A percentile compares a stretch with the other conserved stretches of the same genome.
These are phyloP conservation scores for Drosophila affinis DNA, from an alignment of 2,888 invertebrate genomes.

Conservation along the genomic window DNA sequence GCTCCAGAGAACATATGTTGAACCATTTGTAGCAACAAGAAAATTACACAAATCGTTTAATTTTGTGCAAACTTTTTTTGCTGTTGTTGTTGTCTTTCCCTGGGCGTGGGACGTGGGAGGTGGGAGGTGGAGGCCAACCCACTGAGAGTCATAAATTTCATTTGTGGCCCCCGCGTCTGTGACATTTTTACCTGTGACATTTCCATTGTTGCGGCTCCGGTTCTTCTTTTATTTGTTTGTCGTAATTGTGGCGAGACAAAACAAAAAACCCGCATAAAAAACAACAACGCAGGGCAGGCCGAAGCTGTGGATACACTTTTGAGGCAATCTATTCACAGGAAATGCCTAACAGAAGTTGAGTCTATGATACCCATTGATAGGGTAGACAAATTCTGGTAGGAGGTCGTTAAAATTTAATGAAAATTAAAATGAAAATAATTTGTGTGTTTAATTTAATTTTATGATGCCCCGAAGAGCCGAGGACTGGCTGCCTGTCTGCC, in stretches of 20 bases:
- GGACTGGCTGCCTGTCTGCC: no score
- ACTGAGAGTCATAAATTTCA: slow-evolving; percentile 65
- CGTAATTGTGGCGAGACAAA: slow-evolving; percentile 71
- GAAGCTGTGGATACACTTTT: not conserved
- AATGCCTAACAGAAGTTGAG: no score
- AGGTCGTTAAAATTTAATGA: slow-evolving; percentile 74
- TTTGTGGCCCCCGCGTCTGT: slow-evolving; percentile 43
- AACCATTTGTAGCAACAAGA: slow-evolving; percentile 75
- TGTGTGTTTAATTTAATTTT: slow-evolving; percentile 78
- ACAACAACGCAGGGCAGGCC: not conserved
- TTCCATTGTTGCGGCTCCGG: slow-evolving; percentile 62
- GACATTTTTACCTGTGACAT: slow-evolving; percentile 78
- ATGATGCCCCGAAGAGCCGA: slow-evolving; percentile 68
- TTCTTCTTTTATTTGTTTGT: slow-evolving; percentile 63
- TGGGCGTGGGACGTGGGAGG: not conserved
- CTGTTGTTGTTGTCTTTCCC: slow-evolving; percentile 14
- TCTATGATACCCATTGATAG: no score
- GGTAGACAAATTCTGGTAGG: no score
- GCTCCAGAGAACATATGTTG: slow-evolving; percentile 71
- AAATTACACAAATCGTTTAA: slow-evolving; percentile 80
- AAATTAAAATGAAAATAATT: slow-evolving; percentile 81
- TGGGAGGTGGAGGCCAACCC: slow-evolving; percentile 20
- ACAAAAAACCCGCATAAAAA: slow-evolving; percentile 34
- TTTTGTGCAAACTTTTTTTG: slow-evolving; percentile 60
- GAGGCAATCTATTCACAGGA: not conserved